These are phyloP conservation scores for Gephyroberyx darwinii DNA, from an alignment of 2,797 vertebrate genomes.

Conservation along the genomic window DNA sequence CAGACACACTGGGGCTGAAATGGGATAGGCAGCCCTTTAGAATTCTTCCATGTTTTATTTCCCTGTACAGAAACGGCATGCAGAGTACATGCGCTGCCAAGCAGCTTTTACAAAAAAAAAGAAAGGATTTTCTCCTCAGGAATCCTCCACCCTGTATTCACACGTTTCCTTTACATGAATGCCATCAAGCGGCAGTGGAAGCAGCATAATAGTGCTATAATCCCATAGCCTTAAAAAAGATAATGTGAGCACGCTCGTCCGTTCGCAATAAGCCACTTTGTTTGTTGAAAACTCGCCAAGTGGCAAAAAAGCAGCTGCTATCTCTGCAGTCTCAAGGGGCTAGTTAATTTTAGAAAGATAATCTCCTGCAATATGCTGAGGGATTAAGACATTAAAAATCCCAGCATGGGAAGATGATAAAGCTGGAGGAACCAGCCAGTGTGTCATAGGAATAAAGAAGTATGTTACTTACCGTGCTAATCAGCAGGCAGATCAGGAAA, in stretches of 20 bases:
- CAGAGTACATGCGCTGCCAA: conserved; percentile 58
- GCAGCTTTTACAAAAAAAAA: conserved; percentile 38
- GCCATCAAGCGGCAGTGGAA: conserved; percentile 52
- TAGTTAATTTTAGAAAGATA: conserved; percentile 84
- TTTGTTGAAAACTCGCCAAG: conserved; percentile 77
- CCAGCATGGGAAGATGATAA: conserved; percentile 64
- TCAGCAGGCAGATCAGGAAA: conserved; percentile 70
- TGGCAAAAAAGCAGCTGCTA: conserved; percentile 78
- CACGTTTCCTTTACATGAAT: conserved; percentile 54
- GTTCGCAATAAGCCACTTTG: conserved; percentile 73
- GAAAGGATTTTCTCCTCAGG: conserved; percentile 22
- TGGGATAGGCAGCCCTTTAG: conserved; percentile 50
- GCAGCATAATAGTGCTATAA: conserved; percentile 54
- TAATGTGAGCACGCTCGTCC: conserved; percentile 60
- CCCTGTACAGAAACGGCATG: conserved; percentile 45
- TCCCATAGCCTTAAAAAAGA: conserved; percentile 60
- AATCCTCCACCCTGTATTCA: conserved; percentile 50
- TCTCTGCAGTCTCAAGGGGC: conserved; percentile 76
- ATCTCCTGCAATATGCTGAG: conserved; percentile 81
- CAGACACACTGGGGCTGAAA: conserved; percentile 49
- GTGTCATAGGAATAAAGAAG: conserved; percentile 57
- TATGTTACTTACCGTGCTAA: conserved; percentile 58
- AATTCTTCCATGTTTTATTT: conserved; percentile 56
- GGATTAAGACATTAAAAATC: conserved; percentile 79
- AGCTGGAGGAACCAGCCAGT: conserved; percentile 48